Conservation (phyloP, 2,113 vertebrate species). For the Leptocoma aspasia region DNA sequence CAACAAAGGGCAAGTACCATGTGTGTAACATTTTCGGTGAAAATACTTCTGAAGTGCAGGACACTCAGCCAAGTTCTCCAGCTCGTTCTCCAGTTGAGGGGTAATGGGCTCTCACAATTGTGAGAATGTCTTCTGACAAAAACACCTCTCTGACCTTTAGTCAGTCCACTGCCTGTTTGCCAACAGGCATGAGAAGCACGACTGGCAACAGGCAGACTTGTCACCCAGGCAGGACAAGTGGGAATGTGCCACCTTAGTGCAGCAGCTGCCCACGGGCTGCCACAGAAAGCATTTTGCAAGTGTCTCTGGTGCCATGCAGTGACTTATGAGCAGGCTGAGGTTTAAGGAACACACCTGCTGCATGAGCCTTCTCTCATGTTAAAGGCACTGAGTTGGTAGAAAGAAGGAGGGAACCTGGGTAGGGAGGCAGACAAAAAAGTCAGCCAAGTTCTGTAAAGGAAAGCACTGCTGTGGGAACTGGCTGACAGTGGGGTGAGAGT, state of each 20-base stretch:
- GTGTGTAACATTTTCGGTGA: background rate
- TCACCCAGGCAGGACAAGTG: background rate
- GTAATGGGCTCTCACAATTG: no score
- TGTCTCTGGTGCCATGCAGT: background rate
- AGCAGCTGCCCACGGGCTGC: fast-evolving
- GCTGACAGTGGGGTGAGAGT: background rate
- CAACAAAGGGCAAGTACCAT: background rate
- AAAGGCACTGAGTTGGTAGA: background rate
- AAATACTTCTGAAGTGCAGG: background rate
- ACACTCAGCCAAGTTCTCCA: background rate
- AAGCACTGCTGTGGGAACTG: background rate
- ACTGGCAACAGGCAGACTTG: background rate
- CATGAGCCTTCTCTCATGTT: background rate
- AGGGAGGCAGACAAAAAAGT: background rate
- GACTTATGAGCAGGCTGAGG: background rate
- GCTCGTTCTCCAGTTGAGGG: background rate
- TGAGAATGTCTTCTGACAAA: background rate
- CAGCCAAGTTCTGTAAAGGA: background rate
- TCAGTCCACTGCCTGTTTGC: fast-evolving
- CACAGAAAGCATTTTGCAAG: background rate
- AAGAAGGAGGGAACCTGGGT: background rate
- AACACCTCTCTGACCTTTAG: background rate
- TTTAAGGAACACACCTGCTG: background rate
- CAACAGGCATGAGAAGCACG: background rate
- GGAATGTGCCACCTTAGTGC: background rate